Percentiles rank a stretch among this genome's conserved stretches.
Conservation (phyloP, 2,888 invertebrate genomes). For the Ptycholaimellus sp. region DNA sequence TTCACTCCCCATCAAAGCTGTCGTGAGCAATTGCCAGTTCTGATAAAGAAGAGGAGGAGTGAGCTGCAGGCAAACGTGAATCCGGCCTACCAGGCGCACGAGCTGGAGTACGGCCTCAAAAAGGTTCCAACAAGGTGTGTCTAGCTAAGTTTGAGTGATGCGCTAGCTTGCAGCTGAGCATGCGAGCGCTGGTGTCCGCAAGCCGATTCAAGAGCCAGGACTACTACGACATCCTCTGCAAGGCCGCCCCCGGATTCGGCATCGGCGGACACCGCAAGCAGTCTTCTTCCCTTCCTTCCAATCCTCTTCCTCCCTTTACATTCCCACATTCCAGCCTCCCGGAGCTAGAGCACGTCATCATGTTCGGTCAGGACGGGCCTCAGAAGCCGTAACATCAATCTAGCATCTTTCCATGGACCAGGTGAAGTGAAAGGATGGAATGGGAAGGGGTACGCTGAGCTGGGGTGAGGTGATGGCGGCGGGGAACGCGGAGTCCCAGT, state of each 20-base stretch:
- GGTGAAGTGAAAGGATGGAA: no score
- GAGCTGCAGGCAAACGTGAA: constrained; percentile 49
- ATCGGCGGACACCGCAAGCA: no score
- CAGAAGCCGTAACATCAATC: constrained; percentile 33
- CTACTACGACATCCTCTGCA: constrained; percentile 41
- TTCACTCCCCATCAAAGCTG: neutral
- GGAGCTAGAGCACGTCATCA: constrained; percentile 36
- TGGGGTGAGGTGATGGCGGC: constrained; percentile 30
- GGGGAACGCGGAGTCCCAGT: constrained; percentile 25
- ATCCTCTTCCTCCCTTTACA: constrained; percentile 29
- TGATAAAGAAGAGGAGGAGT: no score
- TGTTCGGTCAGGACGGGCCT: constrained; percentile 32
- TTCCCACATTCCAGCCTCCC: constrained; percentile 8
- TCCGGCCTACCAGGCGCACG: constrained; percentile 42
- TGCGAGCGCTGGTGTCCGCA: constrained; percentile 43
- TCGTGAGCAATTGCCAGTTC: no score
- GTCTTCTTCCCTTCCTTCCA: constrained; percentile 28
- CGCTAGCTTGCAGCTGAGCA: constrained; percentile 28
- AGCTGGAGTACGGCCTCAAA: constrained; percentile 45
- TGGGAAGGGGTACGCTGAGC: constrained; percentile 29
- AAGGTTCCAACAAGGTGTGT: constrained; percentile 33
- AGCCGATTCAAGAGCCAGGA: constrained; percentile 40
- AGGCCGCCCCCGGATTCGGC: constrained; percentile 40
- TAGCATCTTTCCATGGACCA: no score
- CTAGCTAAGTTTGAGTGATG: no score